Evolutionary conservation across 2,888 invertebrate species (phyloP).

Genomic region (Buathra laborator): DNA sequence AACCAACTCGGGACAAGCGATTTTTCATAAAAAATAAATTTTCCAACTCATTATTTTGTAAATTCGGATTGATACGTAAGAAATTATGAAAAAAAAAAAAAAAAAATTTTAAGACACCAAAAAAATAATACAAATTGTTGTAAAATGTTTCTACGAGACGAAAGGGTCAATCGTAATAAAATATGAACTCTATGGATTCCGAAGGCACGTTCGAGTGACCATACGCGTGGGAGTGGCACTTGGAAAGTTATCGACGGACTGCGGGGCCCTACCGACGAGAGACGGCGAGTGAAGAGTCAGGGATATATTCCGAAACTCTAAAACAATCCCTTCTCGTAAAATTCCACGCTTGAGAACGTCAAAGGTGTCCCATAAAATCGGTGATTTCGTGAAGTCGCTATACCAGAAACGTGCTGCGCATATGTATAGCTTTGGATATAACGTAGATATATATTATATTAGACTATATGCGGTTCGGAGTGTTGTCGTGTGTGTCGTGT

Average conservation of each 20-base stretch:
- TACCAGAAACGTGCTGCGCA: slow-evolving; percentile 54
- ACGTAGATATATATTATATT: slow-evolving; percentile 43
- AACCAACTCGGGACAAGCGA: no score
- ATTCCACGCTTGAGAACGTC: slow-evolving; percentile 83
- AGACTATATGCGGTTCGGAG: slow-evolving; percentile 31
- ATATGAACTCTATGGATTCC: slow-evolving; percentile 1
- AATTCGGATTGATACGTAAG: neutral
- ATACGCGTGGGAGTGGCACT: slow-evolving; percentile 32
- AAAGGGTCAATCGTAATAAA: neutral
- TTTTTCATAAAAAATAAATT: neutral
- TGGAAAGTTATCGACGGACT: slow-evolving; percentile 45
- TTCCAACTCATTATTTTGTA: no score
- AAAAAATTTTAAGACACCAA: neutral
- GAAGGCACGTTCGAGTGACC: slow-evolving; percentile 4
- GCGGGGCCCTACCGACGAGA: neutral
- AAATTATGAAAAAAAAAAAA: neutral
- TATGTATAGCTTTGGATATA: slow-evolving; percentile 13
- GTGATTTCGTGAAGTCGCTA: slow-evolving; percentile 79
- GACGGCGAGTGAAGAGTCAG: slow-evolving; percentile 31
- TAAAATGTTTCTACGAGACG: neutral
- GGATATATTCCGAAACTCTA: slow-evolving; percentile 76
- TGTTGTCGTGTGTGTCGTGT: neutral
- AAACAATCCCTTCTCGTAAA: slow-evolving; percentile 84
- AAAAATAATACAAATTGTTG: neutral
- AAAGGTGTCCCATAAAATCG: slow-evolving; percentile 84